Evolutionary conservation across 2,888 invertebrate genomes (phyloP), one percentile per base, ranked within the genome.

Genomic region (Azorinus chamasolen): DNA sequence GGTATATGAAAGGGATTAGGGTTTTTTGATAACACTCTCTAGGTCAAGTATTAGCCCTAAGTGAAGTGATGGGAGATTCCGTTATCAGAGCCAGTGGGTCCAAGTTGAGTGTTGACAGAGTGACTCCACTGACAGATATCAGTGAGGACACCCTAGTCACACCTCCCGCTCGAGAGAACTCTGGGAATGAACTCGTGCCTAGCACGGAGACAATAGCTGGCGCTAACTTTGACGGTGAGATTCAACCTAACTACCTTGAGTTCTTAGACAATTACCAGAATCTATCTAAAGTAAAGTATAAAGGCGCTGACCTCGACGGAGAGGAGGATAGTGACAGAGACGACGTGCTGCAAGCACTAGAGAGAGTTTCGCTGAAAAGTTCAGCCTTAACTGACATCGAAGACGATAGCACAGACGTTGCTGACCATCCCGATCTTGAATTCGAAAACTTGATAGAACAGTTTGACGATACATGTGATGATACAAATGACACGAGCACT

Each of bases 101-200:
- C 5, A 6, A 4, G 10, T 10, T 32, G 32, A 6, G 32, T 32
- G 32, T 32, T 32, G 32, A 32, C 32, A 32, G 5, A 32, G 32
- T 32, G 32, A 6, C 32, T 10, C 32, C 32, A 6, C 32, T 32
- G 32, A 32, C 32, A 32, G 32, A 32, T 4, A 32, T 10, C 32
- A 32, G 32, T 32, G 32, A 32, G 32, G 65, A 62, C 16, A 45
- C 27, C 20, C 53, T 51, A 16, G 41, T 72, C 3, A 72, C 72
- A 59, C 77, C 71, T 14, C 77, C 77, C 14, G 77, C 77, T 6
- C 18, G 72, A 37, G 71, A 62, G 53, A 77, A 72, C 22, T 63
- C 68, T 0, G 62, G 25, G 37, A 43, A 18, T n/a, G 63, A 32
- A 4, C 32, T 32, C 32, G 32, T 32, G 10, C 32, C 32, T 10